Base-by-base conservation (phyloP, 2,797 vertebrate species). In the Huso huso region DNA sequence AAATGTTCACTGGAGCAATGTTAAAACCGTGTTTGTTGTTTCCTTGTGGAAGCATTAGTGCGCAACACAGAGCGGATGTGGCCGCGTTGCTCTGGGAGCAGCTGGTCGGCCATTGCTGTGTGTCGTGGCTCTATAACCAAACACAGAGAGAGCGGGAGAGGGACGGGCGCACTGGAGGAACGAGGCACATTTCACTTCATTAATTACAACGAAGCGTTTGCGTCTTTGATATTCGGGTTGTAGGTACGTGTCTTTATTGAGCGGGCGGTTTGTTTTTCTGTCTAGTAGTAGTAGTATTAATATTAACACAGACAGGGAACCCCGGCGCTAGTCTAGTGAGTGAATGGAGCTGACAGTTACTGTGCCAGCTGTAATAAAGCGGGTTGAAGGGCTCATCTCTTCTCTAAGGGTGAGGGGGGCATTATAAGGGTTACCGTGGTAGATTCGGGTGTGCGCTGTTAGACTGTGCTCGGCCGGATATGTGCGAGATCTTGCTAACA, bases 91-190 rank as follows among this genome's bases (percentile, higher is more conserved):
- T 66, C 75, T 71, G 76, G 77, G 79, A 82, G 80, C 75, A 74
- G 75, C 69, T 79, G 69, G 75, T 79, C 84, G 86, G 86, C 88
- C 89, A 90, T 91, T 90, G 87, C 85, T 83, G 89, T 81, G 70
- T 71, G 86, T 90, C 90, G 90, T 90, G 89, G 88, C 89, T 90
- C 77, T 82, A 77, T 80, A 86, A 84, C 82, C 84, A 86, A 83
- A 86, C 79, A 84, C 80, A 77, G 78, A 86, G 73, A 68, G 65
- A 70, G 74, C 68, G 67, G 72, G 80, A 75, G 80, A 79, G 71
- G 75, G 73, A 60, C 69, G 72, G 74, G 69, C 68, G 74, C 73
- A 73, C 69, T 64, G 65, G 80, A 79, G 71, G 75, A 73, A 60
- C 69, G 61, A 71, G 68, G 66, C 12, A 7, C 49, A 55, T 70